phyloP scores from a whole-genome alignment of 2,113 vertebrate genomes.

The Penelope pileata region DNA sequence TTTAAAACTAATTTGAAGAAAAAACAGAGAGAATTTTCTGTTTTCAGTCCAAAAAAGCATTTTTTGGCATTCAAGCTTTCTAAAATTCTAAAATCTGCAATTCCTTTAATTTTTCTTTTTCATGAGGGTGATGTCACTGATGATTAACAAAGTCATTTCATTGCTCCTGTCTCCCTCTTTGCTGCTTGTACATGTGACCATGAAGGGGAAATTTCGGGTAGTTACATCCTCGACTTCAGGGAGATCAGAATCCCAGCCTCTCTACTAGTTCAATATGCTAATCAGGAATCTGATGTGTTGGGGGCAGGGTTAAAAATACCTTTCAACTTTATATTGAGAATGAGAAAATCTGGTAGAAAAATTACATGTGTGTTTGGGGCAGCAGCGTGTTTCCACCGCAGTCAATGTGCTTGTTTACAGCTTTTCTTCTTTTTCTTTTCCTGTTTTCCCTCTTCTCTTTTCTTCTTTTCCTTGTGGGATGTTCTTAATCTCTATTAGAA shows the following conservation, averaged over 20 bases:
- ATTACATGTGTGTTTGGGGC: neutral
- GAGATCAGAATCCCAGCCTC: neutral
- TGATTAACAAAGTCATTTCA: neutral
- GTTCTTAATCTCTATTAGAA: neutral
- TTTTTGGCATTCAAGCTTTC: neutral
- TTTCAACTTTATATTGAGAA: neutral
- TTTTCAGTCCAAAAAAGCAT: neutral
- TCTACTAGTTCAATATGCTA: neutral
- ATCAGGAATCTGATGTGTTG: fast-evolving
- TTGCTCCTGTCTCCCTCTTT: neutral
- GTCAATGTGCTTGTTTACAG: neutral
- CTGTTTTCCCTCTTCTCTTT: neutral
- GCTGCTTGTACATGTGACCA: neutral
- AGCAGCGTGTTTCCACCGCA: neutral
- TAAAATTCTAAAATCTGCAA: neutral
- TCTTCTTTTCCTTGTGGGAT: neutral
- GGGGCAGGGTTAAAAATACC: neutral
- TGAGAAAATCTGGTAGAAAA: neutral
- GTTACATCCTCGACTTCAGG: neutral
- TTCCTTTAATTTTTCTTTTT: neutral
- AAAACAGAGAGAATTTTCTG: neutral
- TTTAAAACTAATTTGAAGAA: neutral
- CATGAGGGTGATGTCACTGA: neutral
- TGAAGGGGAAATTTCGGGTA: neutral
- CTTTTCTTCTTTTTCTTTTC: neutral